Evolutionary conservation across 2,797 vertebrate species (phyloP).

Genomic region (Taeniopygia guttata): DNA sequence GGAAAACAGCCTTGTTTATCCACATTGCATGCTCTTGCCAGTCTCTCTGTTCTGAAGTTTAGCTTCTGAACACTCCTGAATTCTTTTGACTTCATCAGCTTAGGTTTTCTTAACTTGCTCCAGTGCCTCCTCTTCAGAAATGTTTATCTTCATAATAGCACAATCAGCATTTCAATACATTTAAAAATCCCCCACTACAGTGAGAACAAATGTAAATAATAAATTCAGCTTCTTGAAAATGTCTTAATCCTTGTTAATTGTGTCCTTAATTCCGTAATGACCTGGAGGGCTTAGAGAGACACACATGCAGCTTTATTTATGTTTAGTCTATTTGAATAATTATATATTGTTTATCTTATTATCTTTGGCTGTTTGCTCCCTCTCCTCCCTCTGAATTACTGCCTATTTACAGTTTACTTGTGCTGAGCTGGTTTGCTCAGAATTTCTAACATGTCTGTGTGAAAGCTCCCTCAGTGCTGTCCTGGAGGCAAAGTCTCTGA

Average conservation of each 20-base stretch:
- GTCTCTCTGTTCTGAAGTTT: slow-evolving; percentile 40
- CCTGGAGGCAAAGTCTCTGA: slow-evolving; percentile 13
- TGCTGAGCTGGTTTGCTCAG: slow-evolving; percentile 50
- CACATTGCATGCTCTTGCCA: neutral
- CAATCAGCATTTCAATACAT: slow-evolving; percentile 61
- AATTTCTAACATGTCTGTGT: slow-evolving; percentile 25
- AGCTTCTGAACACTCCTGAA: slow-evolving; percentile 27
- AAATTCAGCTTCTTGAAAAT: slow-evolving; percentile 13
- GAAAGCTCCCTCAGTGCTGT: neutral
- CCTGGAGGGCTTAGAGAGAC: slow-evolving; percentile 20
- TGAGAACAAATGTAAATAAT: slow-evolving; percentile 52
- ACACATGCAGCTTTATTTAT: slow-evolving; percentile 40
- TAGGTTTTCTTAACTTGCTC: slow-evolving; percentile 58
- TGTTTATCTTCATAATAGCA: slow-evolving; percentile 51
- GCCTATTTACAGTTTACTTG: slow-evolving; percentile 41
- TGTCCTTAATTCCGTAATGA: slow-evolving; percentile 35
- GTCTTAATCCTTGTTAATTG: slow-evolving; percentile 57
- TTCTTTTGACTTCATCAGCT: slow-evolving; percentile 52
- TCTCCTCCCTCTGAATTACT: slow-evolving; percentile 41
- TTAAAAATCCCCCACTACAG: slow-evolving; percentile 44
- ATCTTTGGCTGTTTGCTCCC: slow-evolving; percentile 48
- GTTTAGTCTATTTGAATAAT: slow-evolving; percentile 52
- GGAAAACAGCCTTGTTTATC: slow-evolving; percentile 28
- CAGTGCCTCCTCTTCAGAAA: slow-evolving; percentile 53
- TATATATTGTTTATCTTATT: slow-evolving; percentile 56